Percentiles rank a stretch among this genome's conserved stretches.
Evolutionary conservation across 1,140 invertebrate species (phyloP).

Genomic region (Nephotettix cincticeps): DNA sequence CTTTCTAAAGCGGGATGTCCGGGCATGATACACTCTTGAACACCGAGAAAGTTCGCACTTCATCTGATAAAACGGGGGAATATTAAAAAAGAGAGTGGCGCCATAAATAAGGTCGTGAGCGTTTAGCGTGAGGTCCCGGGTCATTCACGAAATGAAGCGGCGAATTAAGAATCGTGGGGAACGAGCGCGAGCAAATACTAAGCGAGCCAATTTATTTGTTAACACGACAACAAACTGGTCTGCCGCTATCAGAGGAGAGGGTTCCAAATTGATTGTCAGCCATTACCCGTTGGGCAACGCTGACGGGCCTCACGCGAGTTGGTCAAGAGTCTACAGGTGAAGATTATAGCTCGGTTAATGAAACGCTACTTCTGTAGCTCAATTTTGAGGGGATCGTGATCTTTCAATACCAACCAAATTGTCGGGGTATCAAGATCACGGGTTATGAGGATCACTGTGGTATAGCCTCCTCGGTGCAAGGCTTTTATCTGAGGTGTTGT

Average conservation of each 20-base stretch:
- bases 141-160: constrained; percentile 3
- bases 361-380: too few species aligned
- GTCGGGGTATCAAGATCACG: too few species aligned
- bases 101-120: constrained; percentile 4
- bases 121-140: not conserved
- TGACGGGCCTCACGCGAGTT: too few species aligned
- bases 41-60: constrained; percentile 9
- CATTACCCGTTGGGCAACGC: not conserved
- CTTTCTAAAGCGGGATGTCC: too few species aligned
- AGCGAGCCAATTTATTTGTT: constrained; percentile 13
- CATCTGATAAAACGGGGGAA: not conserved
- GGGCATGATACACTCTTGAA: too few species aligned
- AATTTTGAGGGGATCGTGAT: too few species aligned
- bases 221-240: not conserved
- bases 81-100: not conserved
- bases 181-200: not conserved
- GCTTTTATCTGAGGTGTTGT: too few species aligned
- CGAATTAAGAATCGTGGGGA: not conserved
- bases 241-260: not conserved
- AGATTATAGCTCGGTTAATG: too few species aligned
- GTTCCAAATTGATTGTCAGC: constrained; percentile 11
- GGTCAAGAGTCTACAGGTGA: too few species aligned
- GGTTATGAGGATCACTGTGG: too few species aligned
- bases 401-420: too few species aligned
- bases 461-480: too few species aligned